Evolutionary conservation across 2,888 invertebrate species (phyloP).

Genomic region (Drosophila mettleri): DNA sequence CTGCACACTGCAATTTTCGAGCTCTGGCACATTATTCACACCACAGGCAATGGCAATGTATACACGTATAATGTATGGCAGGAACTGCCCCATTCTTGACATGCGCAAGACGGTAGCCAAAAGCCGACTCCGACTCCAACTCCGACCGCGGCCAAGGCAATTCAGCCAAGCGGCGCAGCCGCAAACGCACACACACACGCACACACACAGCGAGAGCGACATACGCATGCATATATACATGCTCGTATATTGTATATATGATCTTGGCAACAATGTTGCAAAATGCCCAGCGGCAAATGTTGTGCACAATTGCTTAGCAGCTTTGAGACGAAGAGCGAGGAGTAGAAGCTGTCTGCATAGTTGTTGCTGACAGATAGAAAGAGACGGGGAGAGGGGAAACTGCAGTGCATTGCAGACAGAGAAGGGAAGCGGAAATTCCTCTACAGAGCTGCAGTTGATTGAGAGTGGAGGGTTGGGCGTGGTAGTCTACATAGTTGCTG

Average conservation of each 20-base stretch:
- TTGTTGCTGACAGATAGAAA: slow-evolving; percentile 8
- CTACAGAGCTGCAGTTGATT: neutral
- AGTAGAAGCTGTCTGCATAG: slow-evolving; percentile 15
- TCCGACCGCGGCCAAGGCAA: slow-evolving; percentile 57
- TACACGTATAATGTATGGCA: slow-evolving; percentile 37
- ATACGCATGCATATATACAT: slow-evolving; percentile 11
- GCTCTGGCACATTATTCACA: slow-evolving; percentile 70
- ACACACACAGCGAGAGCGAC: too few relatives aligned
- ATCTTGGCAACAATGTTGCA: slow-evolving; percentile 74
- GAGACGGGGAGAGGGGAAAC: neutral
- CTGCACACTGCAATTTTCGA: slow-evolving; percentile 53
- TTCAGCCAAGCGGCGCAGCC: slow-evolving; percentile 42
- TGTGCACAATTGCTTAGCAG: slow-evolving; percentile 61
- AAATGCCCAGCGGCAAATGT: slow-evolving; percentile 49
- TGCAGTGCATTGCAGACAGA: neutral
- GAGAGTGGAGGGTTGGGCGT: slow-evolving; percentile 23
- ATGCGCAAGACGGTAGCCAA: slow-evolving; percentile 63
- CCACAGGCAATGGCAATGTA: slow-evolving; percentile 49
- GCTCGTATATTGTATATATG: slow-evolving; percentile 37
- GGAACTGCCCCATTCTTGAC: slow-evolving; percentile 45
- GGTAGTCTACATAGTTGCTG: slow-evolving; percentile 12
- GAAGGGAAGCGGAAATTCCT: slow-evolving; percentile 4
- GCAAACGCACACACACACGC: slow-evolving; percentile 19
- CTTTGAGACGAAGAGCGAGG: slow-evolving; percentile 1
- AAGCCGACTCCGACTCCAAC: slow-evolving; percentile 26